phyloP scores from a whole-genome alignment of 2,113 vertebrate species.

The Sebastes schlegelii region DNA sequence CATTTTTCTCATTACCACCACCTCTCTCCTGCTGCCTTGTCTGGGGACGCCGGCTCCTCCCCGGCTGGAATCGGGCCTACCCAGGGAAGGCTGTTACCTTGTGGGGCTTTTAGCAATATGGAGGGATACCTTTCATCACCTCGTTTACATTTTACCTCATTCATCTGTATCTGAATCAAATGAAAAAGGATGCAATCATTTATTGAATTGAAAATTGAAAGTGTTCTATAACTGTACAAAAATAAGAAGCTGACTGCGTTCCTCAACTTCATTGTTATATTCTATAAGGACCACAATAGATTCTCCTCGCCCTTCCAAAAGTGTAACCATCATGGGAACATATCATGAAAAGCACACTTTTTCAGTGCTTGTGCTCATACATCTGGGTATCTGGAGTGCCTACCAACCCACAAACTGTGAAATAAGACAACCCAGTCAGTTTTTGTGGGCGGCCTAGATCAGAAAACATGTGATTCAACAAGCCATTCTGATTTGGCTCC shows the following conservation, averaged over 20 bases:
- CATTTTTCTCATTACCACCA: slow-evolving; percentile 84
- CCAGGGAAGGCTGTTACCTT: slow-evolving; percentile 36
- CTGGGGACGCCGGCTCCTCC: slow-evolving; percentile 54
- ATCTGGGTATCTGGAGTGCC: no score
- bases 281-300: not conserved
- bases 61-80: slow-evolving; percentile 35
- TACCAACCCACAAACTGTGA: no score
- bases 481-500: no score
- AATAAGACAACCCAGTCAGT: no score
- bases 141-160: slow-evolving; percentile 16
- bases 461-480: no score
- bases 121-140: not conserved
- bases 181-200: not conserved
- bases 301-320: not conserved
- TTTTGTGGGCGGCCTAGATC: no score
- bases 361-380: no score
- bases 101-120: slow-evolving; percentile 20
- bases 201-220: slow-evolving; percentile 5
- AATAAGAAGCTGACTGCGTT: slow-evolving; percentile 1
- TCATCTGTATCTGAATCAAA: slow-evolving; percentile 27
- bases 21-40: slow-evolving; percentile 63
- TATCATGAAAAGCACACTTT: no score
- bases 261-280: not conserved
- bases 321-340: not conserved
- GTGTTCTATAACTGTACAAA: not conserved